Conservation (phyloP, 2,797 vertebrate species). For the Zalophus californianus region DNA sequence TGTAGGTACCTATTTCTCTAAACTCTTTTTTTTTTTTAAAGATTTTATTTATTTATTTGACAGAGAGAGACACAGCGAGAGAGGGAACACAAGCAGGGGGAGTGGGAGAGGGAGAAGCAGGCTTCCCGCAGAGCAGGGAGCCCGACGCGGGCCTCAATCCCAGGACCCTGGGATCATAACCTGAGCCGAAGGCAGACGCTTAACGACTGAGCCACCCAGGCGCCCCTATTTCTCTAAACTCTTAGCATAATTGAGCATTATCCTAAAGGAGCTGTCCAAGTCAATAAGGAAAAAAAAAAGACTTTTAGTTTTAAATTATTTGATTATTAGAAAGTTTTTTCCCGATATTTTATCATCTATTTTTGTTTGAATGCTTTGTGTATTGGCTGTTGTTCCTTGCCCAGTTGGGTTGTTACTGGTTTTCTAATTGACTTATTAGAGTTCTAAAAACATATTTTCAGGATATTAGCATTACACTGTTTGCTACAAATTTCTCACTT, state of each 20-base stretch:
- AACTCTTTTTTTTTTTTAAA: not conserved
- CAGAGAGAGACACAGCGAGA: too few relatives aligned
- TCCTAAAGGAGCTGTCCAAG: slow-evolving; percentile 11
- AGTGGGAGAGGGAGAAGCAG: too few relatives aligned
- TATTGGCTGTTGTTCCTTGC: not conserved
- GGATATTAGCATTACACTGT: not conserved
- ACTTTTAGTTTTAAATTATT: slow-evolving; percentile 41
- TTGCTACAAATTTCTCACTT: slow-evolving; percentile 8
- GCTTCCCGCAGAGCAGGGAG: too few relatives aligned
- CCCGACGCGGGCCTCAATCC: too few relatives aligned
- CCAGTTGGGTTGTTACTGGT: not conserved
- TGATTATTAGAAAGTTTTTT: not conserved
- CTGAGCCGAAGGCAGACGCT: too few relatives aligned
- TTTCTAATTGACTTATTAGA: slow-evolving; percentile 42
- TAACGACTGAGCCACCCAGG: too few relatives aligned
- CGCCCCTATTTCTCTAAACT: slow-evolving; percentile 18
- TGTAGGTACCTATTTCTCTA: not conserved
- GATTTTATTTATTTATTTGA: too few relatives aligned
- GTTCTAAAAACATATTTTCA: slow-evolving; percentile 39
- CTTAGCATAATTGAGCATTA: not conserved
- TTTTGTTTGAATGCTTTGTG: slow-evolving; percentile 16
- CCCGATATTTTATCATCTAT: slow-evolving; percentile 19
- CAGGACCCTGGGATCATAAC: too few relatives aligned
- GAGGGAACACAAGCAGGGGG: too few relatives aligned
- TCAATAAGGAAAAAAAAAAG: not conserved